These are phyloP conservation scores for Cotesia congregata DNA, from an alignment of 2,888 invertebrate species.

Conservation along the genomic window DNA sequence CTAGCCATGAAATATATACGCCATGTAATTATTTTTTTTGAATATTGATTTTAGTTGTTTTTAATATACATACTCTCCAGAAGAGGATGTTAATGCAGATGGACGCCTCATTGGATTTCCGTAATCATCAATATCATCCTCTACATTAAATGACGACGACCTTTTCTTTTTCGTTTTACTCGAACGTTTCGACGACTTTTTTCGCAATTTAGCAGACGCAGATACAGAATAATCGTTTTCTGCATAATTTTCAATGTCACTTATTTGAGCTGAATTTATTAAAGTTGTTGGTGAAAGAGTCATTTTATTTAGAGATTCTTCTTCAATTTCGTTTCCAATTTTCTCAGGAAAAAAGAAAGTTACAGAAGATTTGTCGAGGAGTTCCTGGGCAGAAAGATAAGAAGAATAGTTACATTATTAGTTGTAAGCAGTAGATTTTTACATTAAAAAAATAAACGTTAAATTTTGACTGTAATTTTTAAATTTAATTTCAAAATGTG, in stretches of 20 bases:
- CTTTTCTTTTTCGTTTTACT: slow-evolving; percentile 77
- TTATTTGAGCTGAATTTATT: slow-evolving; percentile 37
- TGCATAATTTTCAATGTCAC: slow-evolving; percentile 68
- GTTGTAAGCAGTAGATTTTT: too few species aligned
- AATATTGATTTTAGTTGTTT: not conserved
- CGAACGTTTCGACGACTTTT: slow-evolving; percentile 81
- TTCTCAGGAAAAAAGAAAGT: not conserved
- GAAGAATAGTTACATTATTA: too few species aligned
- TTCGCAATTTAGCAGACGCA: slow-evolving; percentile 86
- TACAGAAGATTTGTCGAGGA: not conserved
- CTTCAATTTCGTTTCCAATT: not conserved
- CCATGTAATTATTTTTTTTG: not conserved
- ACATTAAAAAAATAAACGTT: too few species aligned
- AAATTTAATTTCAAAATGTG: too few species aligned
- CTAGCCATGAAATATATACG: slow-evolving; percentile 66
- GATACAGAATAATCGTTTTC: slow-evolving; percentile 91
- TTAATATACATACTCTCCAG: slow-evolving; percentile 81
- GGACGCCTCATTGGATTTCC: slow-evolving; percentile 73
- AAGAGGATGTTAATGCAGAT: slow-evolving; percentile 87
- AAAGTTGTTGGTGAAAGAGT: slow-evolving; percentile 21
- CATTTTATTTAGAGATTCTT: not conserved
- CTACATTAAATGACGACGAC: slow-evolving; percentile 75
- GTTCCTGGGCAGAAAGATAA: too few species aligned
- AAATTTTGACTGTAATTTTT: too few species aligned
- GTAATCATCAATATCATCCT: slow-evolving; percentile 71